Conservation (phyloP, 1,140 invertebrate species). For the Anastrepha obliqua region DNA sequence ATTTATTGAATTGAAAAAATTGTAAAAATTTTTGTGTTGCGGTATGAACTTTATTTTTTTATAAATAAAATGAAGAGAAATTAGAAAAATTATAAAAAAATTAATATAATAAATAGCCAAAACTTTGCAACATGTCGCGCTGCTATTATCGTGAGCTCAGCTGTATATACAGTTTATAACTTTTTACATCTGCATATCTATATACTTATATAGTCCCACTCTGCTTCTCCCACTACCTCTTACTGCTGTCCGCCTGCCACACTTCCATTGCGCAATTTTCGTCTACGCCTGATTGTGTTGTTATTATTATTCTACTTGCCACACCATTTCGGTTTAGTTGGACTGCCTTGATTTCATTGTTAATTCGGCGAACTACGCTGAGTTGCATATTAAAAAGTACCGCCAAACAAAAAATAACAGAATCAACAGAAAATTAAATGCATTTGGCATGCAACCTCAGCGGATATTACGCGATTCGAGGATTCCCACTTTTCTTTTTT, state of each 20-base stretch:
- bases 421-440: too few species aligned
- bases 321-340: constrained; percentile 32
- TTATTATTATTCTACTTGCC: constrained; percentile 36
- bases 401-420: too few species aligned
- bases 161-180: too few species aligned
- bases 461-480: neutral
- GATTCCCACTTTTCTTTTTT: neutral
- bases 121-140: neutral
- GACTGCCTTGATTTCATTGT: constrained; percentile 45
- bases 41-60: neutral
- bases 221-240: neutral
- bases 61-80: neutral
- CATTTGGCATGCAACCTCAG: neutral
- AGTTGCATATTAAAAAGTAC: constrained; percentile 20
- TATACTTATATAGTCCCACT: too few species aligned
- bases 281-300: neutral
- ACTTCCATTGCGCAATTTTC: neutral
- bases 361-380: constrained; percentile 29
- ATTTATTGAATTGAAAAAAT: too few species aligned
- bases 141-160: too few species aligned
- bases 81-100: too few species aligned
- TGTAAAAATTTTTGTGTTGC: too few species aligned
- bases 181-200: too few species aligned
- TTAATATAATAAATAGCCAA: too few species aligned
- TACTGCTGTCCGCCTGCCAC: neutral